Conservation (phyloP, 2,888 invertebrate species). For the Podotricha telesiphe region DNA sequence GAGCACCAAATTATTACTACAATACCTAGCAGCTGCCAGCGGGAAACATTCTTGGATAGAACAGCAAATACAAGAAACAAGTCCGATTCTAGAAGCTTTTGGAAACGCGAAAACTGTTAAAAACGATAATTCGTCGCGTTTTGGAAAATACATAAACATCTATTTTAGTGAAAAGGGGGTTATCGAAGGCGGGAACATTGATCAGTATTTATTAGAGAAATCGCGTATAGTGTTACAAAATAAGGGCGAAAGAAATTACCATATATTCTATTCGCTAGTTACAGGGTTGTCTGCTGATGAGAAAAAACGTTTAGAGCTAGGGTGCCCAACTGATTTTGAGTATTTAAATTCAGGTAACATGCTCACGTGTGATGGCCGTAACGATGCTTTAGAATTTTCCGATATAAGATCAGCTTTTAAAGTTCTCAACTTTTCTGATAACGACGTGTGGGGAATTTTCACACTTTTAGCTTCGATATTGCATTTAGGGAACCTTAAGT, state of each 20-base stretch:
- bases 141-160: constrained; percentile 97
- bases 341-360: constrained; percentile 92
- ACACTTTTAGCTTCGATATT: constrained; percentile 93
- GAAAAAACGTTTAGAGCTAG: constrained; percentile 89
- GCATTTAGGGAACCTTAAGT: constrained; percentile 95
- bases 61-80: constrained; percentile 98
- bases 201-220: constrained; percentile 97
- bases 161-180: constrained; percentile 91
- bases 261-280: constrained; percentile 96
- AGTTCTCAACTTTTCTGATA: constrained; percentile 92
- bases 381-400: constrained; percentile 93
- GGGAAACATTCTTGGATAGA: constrained; percentile 99
- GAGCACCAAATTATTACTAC: constrained; percentile 96
- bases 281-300: constrained; percentile 92
- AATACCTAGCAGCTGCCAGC: constrained; percentile 96
- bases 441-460: constrained; percentile 93
- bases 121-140: constrained; percentile 98
- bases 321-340: constrained; percentile 88
- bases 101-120: constrained; percentile 98
- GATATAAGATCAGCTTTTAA: constrained; percentile 96
- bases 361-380: constrained; percentile 90
- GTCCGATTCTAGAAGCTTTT: constrained; percentile 98
- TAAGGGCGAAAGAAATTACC: constrained; percentile 96
- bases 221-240: constrained; percentile 96
- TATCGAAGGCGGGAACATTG: constrained; percentile 96